Conservation (phyloP, 2,797 vertebrate species). For the Takifugu ocellatus region DNA sequence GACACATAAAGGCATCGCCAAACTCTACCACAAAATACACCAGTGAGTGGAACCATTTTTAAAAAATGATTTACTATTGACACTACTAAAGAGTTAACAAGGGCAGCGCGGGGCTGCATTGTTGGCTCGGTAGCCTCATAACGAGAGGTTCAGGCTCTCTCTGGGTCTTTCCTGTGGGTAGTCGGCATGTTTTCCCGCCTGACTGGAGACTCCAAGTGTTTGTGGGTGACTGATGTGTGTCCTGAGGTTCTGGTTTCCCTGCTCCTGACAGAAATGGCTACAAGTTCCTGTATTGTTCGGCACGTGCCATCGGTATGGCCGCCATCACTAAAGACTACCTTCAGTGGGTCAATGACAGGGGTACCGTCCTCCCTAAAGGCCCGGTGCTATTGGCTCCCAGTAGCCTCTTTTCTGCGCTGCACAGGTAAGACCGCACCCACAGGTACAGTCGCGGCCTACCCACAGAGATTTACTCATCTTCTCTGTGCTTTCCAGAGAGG, state of each 20-base stretch:
- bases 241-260: neutral
- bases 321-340: slow-evolving; percentile 91
- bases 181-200: too few relatives aligned
- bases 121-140: neutral
- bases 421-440: slow-evolving; percentile 76
- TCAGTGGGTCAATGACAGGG: slow-evolving; percentile 87
- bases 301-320: slow-evolving; percentile 91
- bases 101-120: too few relatives aligned
- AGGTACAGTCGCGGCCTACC: neutral
- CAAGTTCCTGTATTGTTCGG: slow-evolving; percentile 96
- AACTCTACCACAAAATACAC: slow-evolving; percentile 94
- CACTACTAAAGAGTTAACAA: neutral
- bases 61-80: neutral
- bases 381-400: slow-evolving; percentile 92
- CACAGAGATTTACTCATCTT: neutral
- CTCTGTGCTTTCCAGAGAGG: slow-evolving; percentile 78
- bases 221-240: neutral
- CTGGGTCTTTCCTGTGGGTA: too few relatives aligned
- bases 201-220: neutral
- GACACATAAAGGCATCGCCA: slow-evolving; percentile 92
- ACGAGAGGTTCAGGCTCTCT: neutral
- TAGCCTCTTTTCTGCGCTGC: slow-evolving; percentile 93
- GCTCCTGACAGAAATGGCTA: slow-evolving; percentile 86
- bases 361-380: slow-evolving; percentile 87
- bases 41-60: slow-evolving; percentile 73